Base-by-base conservation (phyloP, 2,888 invertebrate genomes). In the Apotomis capreana region DNA sequence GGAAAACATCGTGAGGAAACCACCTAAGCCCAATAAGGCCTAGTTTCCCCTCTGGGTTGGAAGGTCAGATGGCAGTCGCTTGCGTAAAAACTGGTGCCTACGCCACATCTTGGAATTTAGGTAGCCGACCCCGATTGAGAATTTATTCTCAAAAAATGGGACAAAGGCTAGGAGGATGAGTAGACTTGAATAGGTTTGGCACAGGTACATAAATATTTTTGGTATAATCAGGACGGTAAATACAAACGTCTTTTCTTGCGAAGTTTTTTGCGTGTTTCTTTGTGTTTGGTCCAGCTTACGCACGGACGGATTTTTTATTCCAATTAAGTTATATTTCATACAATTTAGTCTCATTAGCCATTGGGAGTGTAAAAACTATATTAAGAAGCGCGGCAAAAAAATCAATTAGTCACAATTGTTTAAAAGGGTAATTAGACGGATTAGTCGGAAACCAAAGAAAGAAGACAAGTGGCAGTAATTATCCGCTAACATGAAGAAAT, bases 271-370 rank as follows among this genome's bases (percentile, higher is more conserved):
- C 58, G 12, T 58, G 3, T 58, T 58, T 37, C n/a, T 37, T 40
- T 36, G 57, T 57, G 58, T 6, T 6, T 9, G 37, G 12, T 5
- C 6, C n/a, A 10, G 37, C 5, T 58, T 12, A 58, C 37, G 26
- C 37, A 12, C 58, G 58, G n/a, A 58, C 37, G 26, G 69, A 46
- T n/a, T 74, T 72, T 59, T 74, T 57, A 74, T 58, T n/a, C 58
- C 36, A 58, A 58, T 37, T 58, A 58, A n/a, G 58, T 26, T n/a
- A 37, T 57, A 57, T 37, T 58, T 37, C 37, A 37, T n/a, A 49
- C 12, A 37, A 37, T 58, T 58, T n/a, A n/a, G 58, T 12, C n/a
- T 37, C 58, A 58, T 58, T 58, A 57, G 6, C 36, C 36, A 37
- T 57, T 57, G 36, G 36, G 36, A 49, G 3, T 49, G 49, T 49